Evolutionary conservation across 2,888 invertebrate genomes (phyloP), one percentile per base, ranked within the genome.

Genomic region (Adineta ricciae): DNA sequence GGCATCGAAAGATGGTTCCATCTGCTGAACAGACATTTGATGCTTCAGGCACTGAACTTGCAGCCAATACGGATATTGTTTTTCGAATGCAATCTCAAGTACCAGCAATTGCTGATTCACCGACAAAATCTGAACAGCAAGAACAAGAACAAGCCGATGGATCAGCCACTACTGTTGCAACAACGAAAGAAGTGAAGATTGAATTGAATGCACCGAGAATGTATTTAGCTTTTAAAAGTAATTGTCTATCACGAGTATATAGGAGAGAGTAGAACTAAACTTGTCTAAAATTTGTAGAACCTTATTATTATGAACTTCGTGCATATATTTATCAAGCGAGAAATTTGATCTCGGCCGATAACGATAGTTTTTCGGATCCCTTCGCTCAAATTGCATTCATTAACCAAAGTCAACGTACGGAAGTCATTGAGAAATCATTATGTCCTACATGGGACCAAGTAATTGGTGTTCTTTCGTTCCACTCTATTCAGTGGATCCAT

Each of bases 301-400:
- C 88, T 73, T 89, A 89, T 86, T 87, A 87, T 38, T 96, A 96
- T 90, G 95, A 96, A 92, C 91, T 96, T 88, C 92, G 96, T 85
- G 94, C 95, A 0, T 95, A 96, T 90, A 93, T 96, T 90, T 96
- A 96, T 90, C 96, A 96, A 91, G 91, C 91, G 3, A 87, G 91
- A 52, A 90, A 91, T 87, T 88, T 91, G 7, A 87, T 90, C 38
- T 90, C 91, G 38, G 91, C 89, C 49, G 91, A 91, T 87, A 89
- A 90, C 86, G 89, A 90, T 19, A 91, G 91, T n/a, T 88, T 91
- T 52, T 91, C 91, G 87, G 91, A 91, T 88, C 91, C 91, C 27
- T 92, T 90, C 88, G 90, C 90, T 11, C 88, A 90, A 78, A 89
- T 91, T 32, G 88, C 89, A 27, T 91, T 91, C 88, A 88, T 90